A percentile compares a stretch with the other conserved stretches of the same genome.
Evolutionary conservation across 2,113 vertebrate species (phyloP).

Genomic region (Prunella himalayana): DNA sequence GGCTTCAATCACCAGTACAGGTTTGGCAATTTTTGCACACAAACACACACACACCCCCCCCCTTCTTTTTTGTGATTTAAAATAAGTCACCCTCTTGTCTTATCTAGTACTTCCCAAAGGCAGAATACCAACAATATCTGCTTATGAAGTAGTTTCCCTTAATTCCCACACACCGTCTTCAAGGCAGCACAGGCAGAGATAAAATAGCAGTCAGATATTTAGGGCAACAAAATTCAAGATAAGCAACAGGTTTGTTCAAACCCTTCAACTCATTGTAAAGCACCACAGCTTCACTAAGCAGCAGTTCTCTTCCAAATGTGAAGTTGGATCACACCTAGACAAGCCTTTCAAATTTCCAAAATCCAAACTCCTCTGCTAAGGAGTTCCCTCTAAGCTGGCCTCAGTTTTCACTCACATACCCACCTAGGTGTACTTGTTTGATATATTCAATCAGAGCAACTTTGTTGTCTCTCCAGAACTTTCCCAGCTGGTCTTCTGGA

Average conservation of each 20-base stretch:
- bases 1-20: not conserved
- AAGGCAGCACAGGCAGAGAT: not conserved
- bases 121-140: not conserved
- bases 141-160: not conserved
- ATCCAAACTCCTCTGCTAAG: not conserved
- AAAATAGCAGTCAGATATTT: not conserved
- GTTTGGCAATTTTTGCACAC: not conserved
- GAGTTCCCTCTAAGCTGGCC: not conserved
- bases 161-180: not conserved
- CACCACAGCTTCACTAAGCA: not conserved
- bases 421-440: constrained; percentile 91
- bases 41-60: fast-evolving
- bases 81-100: not conserved
- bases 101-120: not conserved
- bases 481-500: constrained; percentile 70
- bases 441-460: constrained; percentile 84
- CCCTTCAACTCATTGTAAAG: not conserved
- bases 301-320: not conserved
- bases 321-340: not conserved
- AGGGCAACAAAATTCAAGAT: not conserved
- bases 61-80: not conserved
- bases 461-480: constrained; percentile 85
- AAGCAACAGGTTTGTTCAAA: not conserved
- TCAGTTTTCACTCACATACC: not conserved
- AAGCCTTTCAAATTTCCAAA: not conserved